A percentile compares a stretch with the other conserved stretches of the same genome.
Conservation (phyloP, 2,797 vertebrate genomes). For the Geotrypetes seraphini region DNA sequence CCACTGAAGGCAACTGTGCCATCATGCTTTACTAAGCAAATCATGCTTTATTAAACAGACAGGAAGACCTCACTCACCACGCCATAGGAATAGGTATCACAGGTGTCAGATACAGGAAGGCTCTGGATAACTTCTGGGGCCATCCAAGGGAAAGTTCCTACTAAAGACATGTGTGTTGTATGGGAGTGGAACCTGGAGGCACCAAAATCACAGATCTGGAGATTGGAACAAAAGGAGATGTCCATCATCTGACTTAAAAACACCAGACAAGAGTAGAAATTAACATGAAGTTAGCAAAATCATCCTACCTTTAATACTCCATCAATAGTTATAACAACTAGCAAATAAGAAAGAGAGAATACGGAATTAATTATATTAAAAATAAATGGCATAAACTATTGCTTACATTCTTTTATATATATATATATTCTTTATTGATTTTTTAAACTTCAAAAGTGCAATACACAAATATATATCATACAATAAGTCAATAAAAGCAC, state of each 20-base stretch:
- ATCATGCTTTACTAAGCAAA: not conserved
- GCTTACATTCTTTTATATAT: too few species aligned
- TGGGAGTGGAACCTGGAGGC: constrained; percentile 92
- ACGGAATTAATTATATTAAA: constrained; percentile 14
- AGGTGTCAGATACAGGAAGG: constrained; percentile 91
- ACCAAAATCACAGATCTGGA: constrained; percentile 93
- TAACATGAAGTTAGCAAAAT: constrained; percentile 4
- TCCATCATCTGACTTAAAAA: constrained; percentile 7
- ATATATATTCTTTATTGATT: too few species aligned
- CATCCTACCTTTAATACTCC: constrained; percentile 81
- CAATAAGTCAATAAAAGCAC: too few species aligned
- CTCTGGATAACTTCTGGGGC: constrained; percentile 97
- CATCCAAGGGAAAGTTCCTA: constrained; percentile 98
- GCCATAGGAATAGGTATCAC: constrained; percentile 92
- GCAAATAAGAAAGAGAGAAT: constrained; percentile 33
- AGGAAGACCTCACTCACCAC: constrained; percentile 71
- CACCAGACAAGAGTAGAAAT: not conserved
- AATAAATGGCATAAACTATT: too few species aligned
- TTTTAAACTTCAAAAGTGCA: too few species aligned
- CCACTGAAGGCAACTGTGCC: too few species aligned
- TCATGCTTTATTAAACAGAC: fast-evolving
- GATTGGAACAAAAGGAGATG: not conserved
- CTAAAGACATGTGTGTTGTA: constrained; percentile 95
- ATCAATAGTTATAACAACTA: constrained; percentile 88
- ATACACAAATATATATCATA: too few species aligned